Conservation (phyloP, 2,888 invertebrate species). For the Galerucella pusilla region DNA sequence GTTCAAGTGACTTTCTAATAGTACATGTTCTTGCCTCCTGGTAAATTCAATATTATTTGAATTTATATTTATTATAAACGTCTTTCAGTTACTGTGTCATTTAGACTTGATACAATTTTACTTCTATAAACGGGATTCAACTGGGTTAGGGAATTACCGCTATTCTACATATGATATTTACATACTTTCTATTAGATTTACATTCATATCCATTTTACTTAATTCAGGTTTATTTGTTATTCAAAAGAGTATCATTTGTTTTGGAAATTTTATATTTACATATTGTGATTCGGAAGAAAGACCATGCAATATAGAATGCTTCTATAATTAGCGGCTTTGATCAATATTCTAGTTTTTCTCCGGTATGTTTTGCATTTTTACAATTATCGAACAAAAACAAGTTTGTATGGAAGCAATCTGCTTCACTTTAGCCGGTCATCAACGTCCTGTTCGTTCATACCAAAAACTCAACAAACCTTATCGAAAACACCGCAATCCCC, state of each 20-base stretch:
- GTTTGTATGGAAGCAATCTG: too few species aligned
- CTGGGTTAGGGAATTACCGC: background rate
- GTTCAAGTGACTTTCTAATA: too few species aligned
- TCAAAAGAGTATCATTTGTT: background rate
- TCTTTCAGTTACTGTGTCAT: background rate
- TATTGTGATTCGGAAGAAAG: background rate
- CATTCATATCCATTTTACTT: background rate
- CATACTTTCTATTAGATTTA: slow-evolving; percentile 7
- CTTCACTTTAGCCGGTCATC: too few species aligned
- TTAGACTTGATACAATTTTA: background rate
- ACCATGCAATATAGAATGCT: background rate
- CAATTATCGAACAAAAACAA: too few species aligned
- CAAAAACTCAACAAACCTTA: too few species aligned
- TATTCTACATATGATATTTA: slow-evolving; percentile 1
- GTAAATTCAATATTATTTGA: too few species aligned
- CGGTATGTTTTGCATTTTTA: too few species aligned
- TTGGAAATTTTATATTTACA: background rate
- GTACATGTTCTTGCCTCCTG: too few species aligned
- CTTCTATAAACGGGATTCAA: background rate
- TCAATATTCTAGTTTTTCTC: background rate
- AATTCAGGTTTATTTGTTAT: background rate
- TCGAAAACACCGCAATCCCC: too few species aligned
- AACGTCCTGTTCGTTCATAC: too few species aligned
- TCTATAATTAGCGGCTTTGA: background rate
- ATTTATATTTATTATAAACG: too few species aligned